Evolutionary conservation across 2,888 invertebrate species (phyloP), one percentile per base, ranked within the genome.

Genomic region (Ormia ochracea): DNA sequence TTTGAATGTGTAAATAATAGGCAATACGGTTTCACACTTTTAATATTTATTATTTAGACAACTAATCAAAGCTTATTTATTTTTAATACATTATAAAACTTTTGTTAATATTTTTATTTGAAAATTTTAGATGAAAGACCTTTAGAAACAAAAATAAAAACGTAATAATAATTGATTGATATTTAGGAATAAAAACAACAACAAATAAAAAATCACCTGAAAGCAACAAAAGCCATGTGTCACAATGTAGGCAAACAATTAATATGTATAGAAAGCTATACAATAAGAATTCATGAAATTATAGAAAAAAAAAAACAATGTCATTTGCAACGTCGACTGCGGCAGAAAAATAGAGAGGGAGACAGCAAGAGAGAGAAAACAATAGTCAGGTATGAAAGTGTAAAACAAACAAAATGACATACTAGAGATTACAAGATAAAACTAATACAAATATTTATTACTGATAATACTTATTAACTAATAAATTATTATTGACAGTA

Each of bases 271-370:
- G 66, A 73, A 58, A 66, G 59, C 82, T 83, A 78, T 83, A 76
- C 81, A 83, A 84, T 78, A 83, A 82, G 77, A 82, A 52, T 63
- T 33, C 10, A 59, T 81, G 68, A 21, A 82, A 72, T 66, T 80
- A 79, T 81, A 83, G 41, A 50, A 70, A 38, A 59, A 83, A 83
- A 83, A 85, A 83, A 85, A 84, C 86, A 85, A 86, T 86, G 85
- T 85, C 85, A 85, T 84, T 84, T 82, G 81, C 78, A 83, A 78
- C 75, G 78, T 50, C 43, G 43, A 45, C 75, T 7, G 78, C 19
- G 63, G 63, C 61, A 52, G 70, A 43, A 45, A 31, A 52, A 1
- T 23, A 17, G 14, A 17, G 7, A 7, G 3, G 12, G 7, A 54
- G 12, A 54, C 6, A n/a, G 3, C n/a, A n/a, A n/a, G 17, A 43